Conservation (phyloP, 2,797 vertebrate genomes). For the Danio tinwini region DNA sequence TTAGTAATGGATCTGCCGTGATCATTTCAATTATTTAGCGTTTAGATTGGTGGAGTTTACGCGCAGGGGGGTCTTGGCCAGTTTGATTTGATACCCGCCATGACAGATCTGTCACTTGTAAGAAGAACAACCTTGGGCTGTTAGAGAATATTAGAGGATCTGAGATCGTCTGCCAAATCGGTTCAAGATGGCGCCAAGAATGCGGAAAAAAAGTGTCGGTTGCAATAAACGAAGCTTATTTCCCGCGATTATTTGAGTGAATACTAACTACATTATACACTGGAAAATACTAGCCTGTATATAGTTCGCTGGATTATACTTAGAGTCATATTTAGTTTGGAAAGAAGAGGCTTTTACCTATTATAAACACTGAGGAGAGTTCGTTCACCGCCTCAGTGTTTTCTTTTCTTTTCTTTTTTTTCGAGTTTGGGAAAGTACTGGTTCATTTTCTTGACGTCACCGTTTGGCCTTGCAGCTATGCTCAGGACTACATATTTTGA, state of each 20-base stretch:
- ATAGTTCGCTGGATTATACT: background rate
- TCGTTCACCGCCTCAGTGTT: background rate
- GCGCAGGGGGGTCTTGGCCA: slow-evolving; percentile 7
- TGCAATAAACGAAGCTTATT: background rate
- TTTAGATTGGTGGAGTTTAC: slow-evolving; percentile 31
- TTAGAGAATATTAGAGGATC: slow-evolving; percentile 29
- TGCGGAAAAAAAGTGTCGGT: background rate
- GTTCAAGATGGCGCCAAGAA: slow-evolving; percentile 22
- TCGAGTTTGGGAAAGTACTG: slow-evolving; percentile 64
- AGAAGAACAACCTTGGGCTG: slow-evolving; percentile 29
- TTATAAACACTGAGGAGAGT: background rate
- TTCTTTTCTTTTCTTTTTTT: background rate
- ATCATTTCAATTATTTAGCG: slow-evolving; percentile 54
- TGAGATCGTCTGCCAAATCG: slow-evolving; percentile 38
- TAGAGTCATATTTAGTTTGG: background rate
- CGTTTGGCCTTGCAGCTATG: slow-evolving; percentile 69
- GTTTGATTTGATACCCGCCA: slow-evolving; percentile 41
- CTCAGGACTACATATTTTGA: slow-evolving; percentile 78
- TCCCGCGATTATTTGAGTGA: background rate
- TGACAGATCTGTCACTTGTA: slow-evolving; percentile 48
- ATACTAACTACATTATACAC: background rate
- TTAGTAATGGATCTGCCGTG: slow-evolving; percentile 52
- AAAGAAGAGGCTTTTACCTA: background rate
- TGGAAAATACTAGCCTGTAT: too few relatives aligned
- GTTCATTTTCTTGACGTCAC: slow-evolving; percentile 69